Evolutionary conservation across 2,113 vertebrate genomes (phyloP).

Genomic region (Amblyopsis rosae): DNA sequence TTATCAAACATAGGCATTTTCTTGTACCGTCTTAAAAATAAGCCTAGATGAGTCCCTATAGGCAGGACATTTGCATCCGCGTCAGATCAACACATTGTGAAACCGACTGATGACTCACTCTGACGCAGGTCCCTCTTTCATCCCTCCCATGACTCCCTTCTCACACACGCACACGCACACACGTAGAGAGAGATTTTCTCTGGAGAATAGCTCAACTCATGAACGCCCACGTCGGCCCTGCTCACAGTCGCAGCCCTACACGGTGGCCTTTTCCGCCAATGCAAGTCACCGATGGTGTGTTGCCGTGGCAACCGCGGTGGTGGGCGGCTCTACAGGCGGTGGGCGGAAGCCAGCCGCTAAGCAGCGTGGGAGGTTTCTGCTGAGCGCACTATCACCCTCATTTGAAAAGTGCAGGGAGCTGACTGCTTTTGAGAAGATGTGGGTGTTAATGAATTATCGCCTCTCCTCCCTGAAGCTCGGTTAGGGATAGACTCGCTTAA

Average conservation of each 20-base stretch:
- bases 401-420: constrained; percentile 71
- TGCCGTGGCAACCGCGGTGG: constrained; percentile 67
- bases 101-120: constrained; percentile 80
- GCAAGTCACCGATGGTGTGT: constrained; percentile 71
- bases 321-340: constrained; percentile 72
- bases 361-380: constrained; percentile 72
- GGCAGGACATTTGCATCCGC: constrained; percentile 67
- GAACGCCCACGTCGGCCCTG: constrained; percentile 60
- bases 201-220: constrained; percentile 63
- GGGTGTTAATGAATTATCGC: constrained; percentile 70
- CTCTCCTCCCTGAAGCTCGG: constrained; percentile 67
- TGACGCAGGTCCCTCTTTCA: constrained; percentile 67
- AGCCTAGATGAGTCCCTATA: no score
- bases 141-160: constrained; percentile 49
- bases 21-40: no score
- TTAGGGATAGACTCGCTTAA: constrained; percentile 57
- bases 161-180: constrained; percentile 37
- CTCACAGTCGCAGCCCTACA: constrained; percentile 61
- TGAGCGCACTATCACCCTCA: constrained; percentile 65
- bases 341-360: constrained; percentile 74
- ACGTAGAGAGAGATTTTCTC: constrained; percentile 60
- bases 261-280: constrained; percentile 47
- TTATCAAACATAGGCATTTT: no score
- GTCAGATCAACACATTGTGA: constrained; percentile 78
- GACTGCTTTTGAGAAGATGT: constrained; percentile 67